A percentile compares a stretch with the other conserved stretches of the same genome.
These are phyloP conservation scores for Sebastes dallii DNA, from an alignment of 2,797 vertebrate genomes.

Conservation along the genomic window DNA sequence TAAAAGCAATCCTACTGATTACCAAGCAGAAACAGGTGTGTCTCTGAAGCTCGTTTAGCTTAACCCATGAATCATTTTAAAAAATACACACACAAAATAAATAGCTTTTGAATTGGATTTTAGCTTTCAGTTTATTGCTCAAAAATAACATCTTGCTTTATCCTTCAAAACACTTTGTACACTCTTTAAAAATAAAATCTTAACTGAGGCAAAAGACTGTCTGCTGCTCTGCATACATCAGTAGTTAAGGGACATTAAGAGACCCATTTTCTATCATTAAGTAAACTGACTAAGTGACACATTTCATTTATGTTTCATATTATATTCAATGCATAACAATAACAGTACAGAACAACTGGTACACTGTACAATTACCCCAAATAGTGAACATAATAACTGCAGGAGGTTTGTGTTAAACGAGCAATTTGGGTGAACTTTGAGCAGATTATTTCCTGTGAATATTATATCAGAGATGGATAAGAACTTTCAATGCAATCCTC, in stretches of 20 bases:
- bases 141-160: neutral
- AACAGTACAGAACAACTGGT: no score
- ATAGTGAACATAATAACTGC: no score
- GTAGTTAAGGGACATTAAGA: neutral
- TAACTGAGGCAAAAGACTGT: conserved; percentile 4
- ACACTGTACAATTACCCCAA: no score
- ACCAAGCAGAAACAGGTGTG: conserved; percentile 61
- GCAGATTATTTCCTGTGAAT: no score
- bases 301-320: no score
- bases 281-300: no score
- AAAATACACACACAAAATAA: neutral
- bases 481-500: no score
- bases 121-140: conserved; percentile 22
- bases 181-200: neutral
- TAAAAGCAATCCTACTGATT: conserved; percentile 46
- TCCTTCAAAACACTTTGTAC: neutral
- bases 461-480: no score
- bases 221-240: conserved; percentile 34
- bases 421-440: no score
- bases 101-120: neutral
- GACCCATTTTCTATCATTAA: no score
- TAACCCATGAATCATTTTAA: neutral
- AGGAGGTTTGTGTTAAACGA: no score
- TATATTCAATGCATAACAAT: no score
- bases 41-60: neutral